These are phyloP conservation scores for Delphinapterus leucas DNA, from an alignment of 2,113 vertebrate species.

Conservation along the genomic window DNA sequence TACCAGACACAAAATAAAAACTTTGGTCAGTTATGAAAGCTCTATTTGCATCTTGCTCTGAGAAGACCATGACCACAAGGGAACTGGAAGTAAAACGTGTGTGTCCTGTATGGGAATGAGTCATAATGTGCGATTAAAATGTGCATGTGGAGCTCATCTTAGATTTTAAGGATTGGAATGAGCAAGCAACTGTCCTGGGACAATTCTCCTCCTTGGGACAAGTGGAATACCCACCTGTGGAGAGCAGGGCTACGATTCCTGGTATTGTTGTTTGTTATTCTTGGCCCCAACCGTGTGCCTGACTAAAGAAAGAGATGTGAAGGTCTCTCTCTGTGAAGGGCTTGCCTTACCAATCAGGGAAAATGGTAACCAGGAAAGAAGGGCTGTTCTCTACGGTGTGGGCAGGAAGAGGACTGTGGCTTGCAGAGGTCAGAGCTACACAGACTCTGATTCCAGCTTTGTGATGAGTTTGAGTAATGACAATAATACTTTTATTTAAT, in stretches of 20 bases:
- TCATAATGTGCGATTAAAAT: not conserved
- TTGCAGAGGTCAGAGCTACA: not conserved
- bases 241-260: not conserved
- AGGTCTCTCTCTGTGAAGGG: not conserved
- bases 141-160: not conserved
- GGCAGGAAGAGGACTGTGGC: too few relatives aligned
- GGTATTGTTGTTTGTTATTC: not conserved
- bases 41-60: not conserved
- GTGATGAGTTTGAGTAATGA: too few relatives aligned
- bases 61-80: not conserved
- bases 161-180: not conserved
- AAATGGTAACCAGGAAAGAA: not conserved
- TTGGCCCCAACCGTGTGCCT: not conserved
- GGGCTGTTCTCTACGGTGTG: not conserved
- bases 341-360: not conserved
- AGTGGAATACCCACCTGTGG: not conserved
- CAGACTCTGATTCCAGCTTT: not conserved
- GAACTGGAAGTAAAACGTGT: not conserved
- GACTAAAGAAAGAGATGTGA: not conserved
- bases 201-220: not conserved
- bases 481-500: not conserved
- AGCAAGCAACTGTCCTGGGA: not conserved
- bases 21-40: not conserved
- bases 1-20: not conserved
- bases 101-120: not conserved